Evolutionary conservation across 2,888 invertebrate genomes (phyloP).

Genomic region (Agrotis exclamationis): DNA sequence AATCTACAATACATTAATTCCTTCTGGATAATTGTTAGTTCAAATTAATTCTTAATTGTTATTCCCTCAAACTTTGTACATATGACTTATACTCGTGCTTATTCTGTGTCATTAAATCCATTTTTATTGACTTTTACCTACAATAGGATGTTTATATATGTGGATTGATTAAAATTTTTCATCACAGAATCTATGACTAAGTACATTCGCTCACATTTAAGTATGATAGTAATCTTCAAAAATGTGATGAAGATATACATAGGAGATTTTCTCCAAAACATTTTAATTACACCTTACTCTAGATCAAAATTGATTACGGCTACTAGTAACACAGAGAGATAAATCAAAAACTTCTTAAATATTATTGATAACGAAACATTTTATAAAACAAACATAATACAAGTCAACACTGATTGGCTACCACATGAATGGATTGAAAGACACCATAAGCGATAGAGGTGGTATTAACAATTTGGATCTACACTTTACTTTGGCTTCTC

Average conservation of each 20-base stretch:
- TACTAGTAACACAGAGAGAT: slow-evolving; percentile 37
- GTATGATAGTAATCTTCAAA: slow-evolving; percentile 11
- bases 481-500: slow-evolving; percentile 92
- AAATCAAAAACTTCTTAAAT: slow-evolving; percentile 50
- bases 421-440: slow-evolving; percentile 62
- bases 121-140: slow-evolving; percentile 36
- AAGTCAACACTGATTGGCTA: slow-evolving; percentile 44
- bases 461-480: slow-evolving; percentile 49
- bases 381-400: slow-evolving; percentile 39
- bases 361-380: slow-evolving; percentile 34
- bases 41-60: slow-evolving; percentile 14
- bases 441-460: slow-evolving; percentile 51
- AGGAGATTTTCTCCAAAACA: slow-evolving; percentile 13
- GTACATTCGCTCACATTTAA: slow-evolving; percentile 46
- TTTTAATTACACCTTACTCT: slow-evolving; percentile 36
- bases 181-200: slow-evolving; percentile 51
- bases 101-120: slow-evolving; percentile 61
- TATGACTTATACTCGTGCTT: slow-evolving; percentile 23
- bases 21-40: slow-evolving; percentile 38
- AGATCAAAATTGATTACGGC: slow-evolving; percentile 42
- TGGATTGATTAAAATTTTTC: slow-evolving; percentile 23
- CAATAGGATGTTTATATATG: slow-evolving; percentile 6
- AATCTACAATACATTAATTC: slow-evolving; percentile 65
- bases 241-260: slow-evolving; percentile 9
- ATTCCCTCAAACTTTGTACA: slow-evolving; percentile 34